Evolutionary conservation across 2,888 invertebrate genomes (phyloP), one percentile per base, ranked within the genome.

Genomic region (Tethea ocularis): DNA sequence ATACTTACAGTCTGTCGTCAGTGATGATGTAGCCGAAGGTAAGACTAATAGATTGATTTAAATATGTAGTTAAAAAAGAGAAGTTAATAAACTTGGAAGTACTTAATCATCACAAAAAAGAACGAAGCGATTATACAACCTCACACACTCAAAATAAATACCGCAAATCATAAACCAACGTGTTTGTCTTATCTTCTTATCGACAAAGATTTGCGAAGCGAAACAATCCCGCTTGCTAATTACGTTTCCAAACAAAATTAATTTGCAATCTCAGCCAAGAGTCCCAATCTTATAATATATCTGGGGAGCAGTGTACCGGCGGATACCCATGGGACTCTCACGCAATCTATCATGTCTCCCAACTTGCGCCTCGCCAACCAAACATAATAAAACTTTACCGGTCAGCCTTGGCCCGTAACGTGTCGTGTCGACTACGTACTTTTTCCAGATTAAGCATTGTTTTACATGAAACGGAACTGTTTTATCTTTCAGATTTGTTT

Each of bases 331-430:
- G 46, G 46, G 46, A n/a, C 10, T 46, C 46, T 8, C 46, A 3
- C 46, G 46, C 46, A 57, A 57, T 57, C 52, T 57, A 57, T 57
- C 36, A 33, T 57, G 57, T 57, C 56, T 46, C 51, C 46, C 24
- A 57, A 57, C 46, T 57, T 57, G 56, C 17, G 51, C 51, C 56
- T 17, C 51, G 56, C 56, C 20, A 51, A 26, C 41, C 24, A 57
- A 41, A 46, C 46, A 17, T 46, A 46, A 46, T 46, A 46, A 46
- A 46, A 46, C 20, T 46, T 46, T 20, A 7, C 10, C 20, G 17
- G 46, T 46, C 46, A 46, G 46, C 46, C n/a, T 20, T 38, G 0
- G 5, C 33, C 33, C 41, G 41, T n/a, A n/a, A n/a, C n/a, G n/a
- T 17, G 41, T 41, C 41, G 33, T 2, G 33, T 33, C 38, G n/a